A percentile compares a stretch with the other conserved stretches of the same genome.
Conservation (phyloP, 2,113 vertebrate genomes). For the Pterocles orientalis region DNA sequence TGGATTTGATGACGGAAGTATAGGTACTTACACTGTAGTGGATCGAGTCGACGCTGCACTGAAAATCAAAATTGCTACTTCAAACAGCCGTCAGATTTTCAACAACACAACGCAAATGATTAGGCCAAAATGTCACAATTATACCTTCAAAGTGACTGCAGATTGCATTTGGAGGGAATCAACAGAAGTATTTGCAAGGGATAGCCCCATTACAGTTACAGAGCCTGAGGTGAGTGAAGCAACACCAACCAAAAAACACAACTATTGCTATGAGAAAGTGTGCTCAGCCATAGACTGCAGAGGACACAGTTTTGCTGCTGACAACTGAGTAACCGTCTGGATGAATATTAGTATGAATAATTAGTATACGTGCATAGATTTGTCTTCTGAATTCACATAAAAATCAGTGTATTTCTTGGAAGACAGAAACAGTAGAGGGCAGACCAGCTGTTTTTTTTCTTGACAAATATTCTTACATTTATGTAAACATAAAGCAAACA, state of each 20-base stretch:
- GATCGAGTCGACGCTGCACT: slow-evolving; percentile 95
- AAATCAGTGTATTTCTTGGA: slow-evolving; percentile 3
- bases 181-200: slow-evolving; percentile 95
- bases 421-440: slow-evolving; percentile 59
- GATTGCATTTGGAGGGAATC: slow-evolving; percentile 98
- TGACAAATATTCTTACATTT: background rate
- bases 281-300: slow-evolving; percentile 80
- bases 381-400: slow-evolving; percentile 21
- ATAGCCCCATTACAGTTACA: slow-evolving; percentile 95
- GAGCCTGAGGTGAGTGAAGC: slow-evolving; percentile 88
- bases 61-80: slow-evolving; percentile 99
- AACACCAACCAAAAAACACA: slow-evolving; percentile 93
- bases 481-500: background rate
- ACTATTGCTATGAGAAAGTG: slow-evolving; percentile 84
- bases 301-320: slow-evolving; percentile 72
- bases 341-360: background rate
- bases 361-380: background rate
- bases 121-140: slow-evolving; percentile 89
- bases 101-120: slow-evolving; percentile 88
- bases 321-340: slow-evolving; percentile 62
- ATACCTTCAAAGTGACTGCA: slow-evolving; percentile 90
- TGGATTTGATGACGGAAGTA: slow-evolving; percentile 96
- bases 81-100: slow-evolving; percentile 98
- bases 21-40: slow-evolving; percentile 97
- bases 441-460: slow-evolving; percentile 23